These are phyloP conservation scores for Brachyalestes nurse DNA, from an alignment of 2,797 vertebrate species.

Conservation along the genomic window DNA sequence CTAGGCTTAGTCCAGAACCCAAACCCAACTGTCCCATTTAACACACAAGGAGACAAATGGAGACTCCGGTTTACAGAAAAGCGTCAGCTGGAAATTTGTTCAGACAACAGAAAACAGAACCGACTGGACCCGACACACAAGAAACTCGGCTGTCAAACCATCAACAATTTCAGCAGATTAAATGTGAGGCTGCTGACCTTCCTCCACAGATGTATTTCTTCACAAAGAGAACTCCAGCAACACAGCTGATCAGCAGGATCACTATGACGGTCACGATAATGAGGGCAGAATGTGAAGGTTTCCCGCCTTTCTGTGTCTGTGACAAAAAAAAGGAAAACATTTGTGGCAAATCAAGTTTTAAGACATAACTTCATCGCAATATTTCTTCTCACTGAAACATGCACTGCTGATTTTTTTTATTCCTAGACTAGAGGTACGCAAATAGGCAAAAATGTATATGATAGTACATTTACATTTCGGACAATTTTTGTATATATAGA, in stretches of 20 bases:
- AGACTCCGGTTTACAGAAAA: no score
- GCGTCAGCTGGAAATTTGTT: no score
- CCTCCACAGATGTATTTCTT: conserved; percentile 96
- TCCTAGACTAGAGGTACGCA: neutral
- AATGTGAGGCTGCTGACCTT: conserved; percentile 76
- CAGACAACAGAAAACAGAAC: no score
- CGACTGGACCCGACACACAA: no score
- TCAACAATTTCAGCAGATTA: neutral
- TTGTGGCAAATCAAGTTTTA: neutral
- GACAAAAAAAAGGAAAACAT: conserved; percentile 14
- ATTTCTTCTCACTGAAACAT: neutral
- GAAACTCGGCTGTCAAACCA: neutral
- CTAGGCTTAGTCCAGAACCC: no score
- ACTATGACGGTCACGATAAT: conserved; percentile 82
- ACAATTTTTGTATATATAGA: no score
- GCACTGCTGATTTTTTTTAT: neutral
- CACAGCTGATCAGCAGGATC: conserved; percentile 78
- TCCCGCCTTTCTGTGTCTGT: conserved; percentile 59
- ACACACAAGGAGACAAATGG: no score
- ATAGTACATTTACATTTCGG: no score
- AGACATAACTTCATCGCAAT: neutral
- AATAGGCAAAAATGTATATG: no score
- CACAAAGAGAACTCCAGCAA: conserved; percentile 82
- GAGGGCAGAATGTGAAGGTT: conserved; percentile 75
- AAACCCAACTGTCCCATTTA: no score